phyloP scores from a whole-genome alignment of 2,888 invertebrate species.

The Neria commutata region DNA sequence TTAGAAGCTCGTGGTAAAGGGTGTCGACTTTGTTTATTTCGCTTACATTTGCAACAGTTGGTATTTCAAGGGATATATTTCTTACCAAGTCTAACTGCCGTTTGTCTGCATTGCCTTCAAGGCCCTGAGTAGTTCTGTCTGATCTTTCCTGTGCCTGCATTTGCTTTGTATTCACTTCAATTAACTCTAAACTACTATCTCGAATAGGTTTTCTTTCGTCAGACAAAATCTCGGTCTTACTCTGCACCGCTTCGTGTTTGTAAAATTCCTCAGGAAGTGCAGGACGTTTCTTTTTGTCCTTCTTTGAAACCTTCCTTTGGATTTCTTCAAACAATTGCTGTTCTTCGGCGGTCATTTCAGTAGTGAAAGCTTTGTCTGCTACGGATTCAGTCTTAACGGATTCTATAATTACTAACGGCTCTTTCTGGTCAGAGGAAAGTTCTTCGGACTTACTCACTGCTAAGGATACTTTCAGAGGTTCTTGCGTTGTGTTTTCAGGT shows the following conservation, averaged over 20 bases:
- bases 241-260: conserved; percentile 37
- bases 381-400: neutral
- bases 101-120: neutral
- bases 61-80: conserved; percentile 26
- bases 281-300: conserved; percentile 60
- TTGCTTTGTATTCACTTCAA: no score
- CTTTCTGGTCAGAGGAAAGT: no score
- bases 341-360: conserved; percentile 57
- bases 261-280: conserved; percentile 58
- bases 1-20: conserved; percentile 34
- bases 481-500: neutral
- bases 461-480: no score
- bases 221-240: neutral
- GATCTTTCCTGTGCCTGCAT: no score
- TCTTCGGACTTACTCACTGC: no score
- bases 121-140: no score
- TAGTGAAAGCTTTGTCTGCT: conserved; percentile 20
- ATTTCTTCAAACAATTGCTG: conserved; percentile 53
- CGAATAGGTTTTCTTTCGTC: neutral
- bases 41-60: conserved; percentile 30
- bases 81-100: neutral
- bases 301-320: conserved; percentile 58
- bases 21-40: conserved; percentile 34
- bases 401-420: neutral
- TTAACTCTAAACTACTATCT: neutral